These are phyloP conservation scores for Melanogrammus aeglefinus DNA, from an alignment of 2,797 vertebrate genomes.

Conservation along the genomic window DNA sequence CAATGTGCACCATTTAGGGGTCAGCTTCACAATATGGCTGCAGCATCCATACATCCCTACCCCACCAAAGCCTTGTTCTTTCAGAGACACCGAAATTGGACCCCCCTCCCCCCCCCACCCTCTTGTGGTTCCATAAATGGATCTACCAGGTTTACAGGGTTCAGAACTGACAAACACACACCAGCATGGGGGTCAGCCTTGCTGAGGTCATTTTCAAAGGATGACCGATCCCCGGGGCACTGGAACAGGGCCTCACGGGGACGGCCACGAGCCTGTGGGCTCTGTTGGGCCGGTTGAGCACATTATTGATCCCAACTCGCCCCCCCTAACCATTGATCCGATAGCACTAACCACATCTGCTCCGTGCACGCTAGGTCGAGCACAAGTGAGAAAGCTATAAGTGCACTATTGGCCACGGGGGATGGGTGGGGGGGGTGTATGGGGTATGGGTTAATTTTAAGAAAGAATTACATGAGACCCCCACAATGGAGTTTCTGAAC, in stretches of 20 bases:
- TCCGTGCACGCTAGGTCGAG: conserved; percentile 10
- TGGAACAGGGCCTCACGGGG: conserved; percentile 45
- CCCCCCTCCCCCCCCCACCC: background rate
- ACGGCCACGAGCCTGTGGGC: conserved; percentile 47
- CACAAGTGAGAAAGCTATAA: conserved; percentile 9
- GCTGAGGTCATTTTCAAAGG: conserved; percentile 34
- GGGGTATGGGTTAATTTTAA: background rate
- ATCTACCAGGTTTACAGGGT: background rate
- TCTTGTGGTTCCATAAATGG: conserved; percentile 51
- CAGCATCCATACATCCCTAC: conserved; percentile 34
- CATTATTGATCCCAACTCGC: conserved; percentile 48
- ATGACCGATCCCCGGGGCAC: conserved; percentile 42
- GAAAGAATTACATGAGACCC: background rate
- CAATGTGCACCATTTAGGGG: conserved; percentile 38
- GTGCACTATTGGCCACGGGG: background rate
- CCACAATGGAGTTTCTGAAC: background rate
- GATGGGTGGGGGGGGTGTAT: background rate
- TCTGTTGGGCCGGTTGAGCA: conserved; percentile 40
- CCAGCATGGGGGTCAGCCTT: conserved; percentile 29
- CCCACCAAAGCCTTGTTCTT: conserved; percentile 14
- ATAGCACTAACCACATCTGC: conserved; percentile 43
- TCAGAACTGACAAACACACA: conserved; percentile 19
- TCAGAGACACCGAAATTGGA: conserved; percentile 21
- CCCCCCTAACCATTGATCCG: conserved; percentile 42
- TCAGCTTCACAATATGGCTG: conserved; percentile 34